Evolutionary conservation across 2,797 vertebrate species (phyloP).

Genomic region (Microhierax caerulescens): DNA sequence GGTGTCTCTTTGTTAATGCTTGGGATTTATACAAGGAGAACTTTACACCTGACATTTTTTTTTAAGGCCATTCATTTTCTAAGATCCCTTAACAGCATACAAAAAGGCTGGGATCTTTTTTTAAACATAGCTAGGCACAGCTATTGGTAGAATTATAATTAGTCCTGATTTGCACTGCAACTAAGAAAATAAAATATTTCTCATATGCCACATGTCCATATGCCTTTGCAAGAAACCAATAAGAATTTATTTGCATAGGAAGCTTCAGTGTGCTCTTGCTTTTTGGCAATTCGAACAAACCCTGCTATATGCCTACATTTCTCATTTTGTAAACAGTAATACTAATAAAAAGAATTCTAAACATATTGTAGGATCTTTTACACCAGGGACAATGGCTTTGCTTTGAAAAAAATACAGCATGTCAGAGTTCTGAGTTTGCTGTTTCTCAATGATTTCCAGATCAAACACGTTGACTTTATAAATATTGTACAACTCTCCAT

Average conservation of each 20-base stretch:
- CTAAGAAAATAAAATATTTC: background rate
- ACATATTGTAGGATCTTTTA: background rate
- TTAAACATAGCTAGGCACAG: background rate
- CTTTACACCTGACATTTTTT: background rate
- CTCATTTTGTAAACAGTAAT: background rate
- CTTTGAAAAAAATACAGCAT: background rate
- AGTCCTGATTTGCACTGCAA: background rate
- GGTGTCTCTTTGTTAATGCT: background rate
- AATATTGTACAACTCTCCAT: constrained; percentile 27
- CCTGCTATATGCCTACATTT: background rate
- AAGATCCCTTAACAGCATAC: background rate
- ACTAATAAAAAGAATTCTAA: background rate
- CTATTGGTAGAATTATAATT: background rate
- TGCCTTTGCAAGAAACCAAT: background rate
- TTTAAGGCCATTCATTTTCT: background rate
- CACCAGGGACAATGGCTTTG: background rate
- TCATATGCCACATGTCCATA: too few relatives aligned
- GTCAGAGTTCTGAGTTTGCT: background rate
- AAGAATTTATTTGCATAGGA: background rate
- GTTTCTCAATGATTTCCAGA: constrained; percentile 12
- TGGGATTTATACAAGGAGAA: background rate
- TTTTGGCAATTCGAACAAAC: background rate
- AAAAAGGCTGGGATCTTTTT: background rate
- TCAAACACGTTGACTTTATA: constrained; percentile 2
- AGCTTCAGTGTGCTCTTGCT: background rate